Conservation (phyloP, 2,888 invertebrate species). For the Drosophila formosana region DNA sequence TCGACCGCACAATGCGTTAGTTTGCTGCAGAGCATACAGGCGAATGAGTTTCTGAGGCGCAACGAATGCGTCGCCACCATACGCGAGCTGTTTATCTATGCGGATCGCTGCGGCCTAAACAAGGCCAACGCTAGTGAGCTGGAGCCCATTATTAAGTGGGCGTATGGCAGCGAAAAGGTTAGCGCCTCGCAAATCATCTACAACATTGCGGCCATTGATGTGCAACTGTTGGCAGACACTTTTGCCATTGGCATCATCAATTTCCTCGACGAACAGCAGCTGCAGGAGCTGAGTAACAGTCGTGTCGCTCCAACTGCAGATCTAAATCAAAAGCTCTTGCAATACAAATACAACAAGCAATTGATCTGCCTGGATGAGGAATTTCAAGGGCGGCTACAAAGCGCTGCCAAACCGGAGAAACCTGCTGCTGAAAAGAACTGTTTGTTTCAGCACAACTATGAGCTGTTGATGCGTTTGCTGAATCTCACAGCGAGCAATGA, state of each 20-base stretch:
- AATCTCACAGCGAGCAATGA: constrained; percentile 71
- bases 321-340: constrained; percentile 35
- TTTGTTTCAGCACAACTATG: constrained; percentile 80
- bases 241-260: constrained; percentile 82
- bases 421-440: constrained; percentile 61
- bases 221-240: constrained; percentile 77
- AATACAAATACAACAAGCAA: constrained; percentile 79
- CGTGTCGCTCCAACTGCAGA: constrained; percentile 20
- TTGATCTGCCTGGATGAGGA: constrained; percentile 71
- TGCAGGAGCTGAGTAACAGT: constrained; percentile 23
- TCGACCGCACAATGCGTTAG: constrained; percentile 51
- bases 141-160: constrained; percentile 74
- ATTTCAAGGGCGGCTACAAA: constrained; percentile 24
- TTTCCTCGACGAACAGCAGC: constrained; percentile 70
- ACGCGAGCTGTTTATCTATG: constrained; percentile 70
- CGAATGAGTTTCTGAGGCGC: constrained; percentile 72
- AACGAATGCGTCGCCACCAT: constrained; percentile 81
- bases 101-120: constrained; percentile 71
- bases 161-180: constrained; percentile 64
- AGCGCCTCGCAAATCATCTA: constrained; percentile 72
- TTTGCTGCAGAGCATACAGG: constrained; percentile 71
- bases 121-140: constrained; percentile 69
- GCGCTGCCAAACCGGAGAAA: neutral
- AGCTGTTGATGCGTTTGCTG: constrained; percentile 79
- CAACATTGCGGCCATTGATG: constrained; percentile 75